phyloP scores from a whole-genome alignment of 2,113 vertebrate species.

The Microtus oregoni region DNA sequence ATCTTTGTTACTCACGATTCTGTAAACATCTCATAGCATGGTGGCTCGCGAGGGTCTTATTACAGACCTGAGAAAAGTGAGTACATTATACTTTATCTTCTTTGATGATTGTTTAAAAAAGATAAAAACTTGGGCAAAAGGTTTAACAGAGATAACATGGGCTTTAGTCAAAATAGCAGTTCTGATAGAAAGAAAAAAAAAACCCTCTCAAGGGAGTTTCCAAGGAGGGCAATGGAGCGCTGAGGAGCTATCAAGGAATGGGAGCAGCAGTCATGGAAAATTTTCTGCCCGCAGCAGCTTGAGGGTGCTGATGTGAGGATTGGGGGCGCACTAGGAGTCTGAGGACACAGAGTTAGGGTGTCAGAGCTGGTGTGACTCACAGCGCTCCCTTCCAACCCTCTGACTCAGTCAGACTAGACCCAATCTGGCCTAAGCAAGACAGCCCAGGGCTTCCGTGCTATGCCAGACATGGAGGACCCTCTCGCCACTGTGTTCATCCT shows the following conservation, averaged over 20 bases:
- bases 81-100: slow-evolving; percentile 61
- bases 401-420: slow-evolving; percentile 81
- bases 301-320: background rate
- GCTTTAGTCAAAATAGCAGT: background rate
- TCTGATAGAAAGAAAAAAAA: slow-evolving; percentile 57
- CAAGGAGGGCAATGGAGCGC: slow-evolving; percentile 38
- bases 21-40: slow-evolving; percentile 68
- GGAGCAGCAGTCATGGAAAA: slow-evolving; percentile 44
- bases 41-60: slow-evolving; percentile 74
- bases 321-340: background rate
- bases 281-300: background rate
- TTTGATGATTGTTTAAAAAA: slow-evolving; percentile 68
- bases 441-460: slow-evolving; percentile 48
- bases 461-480: background rate
- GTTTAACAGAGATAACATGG: background rate
- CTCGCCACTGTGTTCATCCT: background rate
- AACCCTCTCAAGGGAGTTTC: slow-evolving; percentile 51
- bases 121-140: slow-evolving; percentile 38
- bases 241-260: slow-evolving; percentile 68
- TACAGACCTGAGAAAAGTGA: slow-evolving; percentile 62
- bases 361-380: slow-evolving; percentile 86
- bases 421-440: slow-evolving; percentile 75
- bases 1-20: slow-evolving; percentile 70
- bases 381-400: slow-evolving; percentile 84
- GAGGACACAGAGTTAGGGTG: slow-evolving; percentile 78